Base-by-base conservation (phyloP, 1,140 invertebrate species). In the Trypoxylus dichotomus region DNA sequence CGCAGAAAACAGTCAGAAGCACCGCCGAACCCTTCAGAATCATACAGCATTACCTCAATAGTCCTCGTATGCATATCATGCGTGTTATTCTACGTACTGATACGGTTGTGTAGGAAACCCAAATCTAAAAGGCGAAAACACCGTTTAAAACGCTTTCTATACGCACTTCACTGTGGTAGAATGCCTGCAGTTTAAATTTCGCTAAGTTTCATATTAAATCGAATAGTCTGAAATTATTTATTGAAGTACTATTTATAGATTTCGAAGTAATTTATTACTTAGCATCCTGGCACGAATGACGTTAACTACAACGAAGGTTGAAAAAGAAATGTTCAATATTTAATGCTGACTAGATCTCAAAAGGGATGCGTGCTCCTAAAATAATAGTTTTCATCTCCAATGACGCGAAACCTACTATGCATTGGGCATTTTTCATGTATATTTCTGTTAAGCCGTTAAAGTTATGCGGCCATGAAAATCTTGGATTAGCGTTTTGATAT, bases 161-260 rank as follows among this genome's bases (percentile, higher is more conserved):
- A 42, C 27, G 37, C 37, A 37, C n/a, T 73, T n/a, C 71, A 32
- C 37, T 73, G 71, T n/a, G 71, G 71, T 37, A 73, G 71, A 37
- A 15, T 73, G 15, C 71, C 71, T 11, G 27, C 71, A 19, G 71
- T 73, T 21, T 73, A 73, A 73, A 73, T 25, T 8, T 19, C 13
- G 8, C 10, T 19, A 6, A 27, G 21, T 63, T 25, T 58, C 32
- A 8, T 37, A 37, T 8, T 37, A 37, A 58, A 58, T 19, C 25
- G 25, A 63, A 63, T 63, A 63, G 60, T 21, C 25, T 27, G 60
- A 24, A 7, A 63, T 63, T 24, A 63, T 63, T 63, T 63, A 63
- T 63, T 63, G 32, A 37, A 8, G 3, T 37, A 37, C 5, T 37
- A 37, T 37, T 37, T 37, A 37, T 37, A 37, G 0, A 37, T 1